A percentile compares a stretch with the other conserved stretches of the same genome.
Conservation (phyloP, 2,888 invertebrate species). For the Drosophila kuntzei region DNA sequence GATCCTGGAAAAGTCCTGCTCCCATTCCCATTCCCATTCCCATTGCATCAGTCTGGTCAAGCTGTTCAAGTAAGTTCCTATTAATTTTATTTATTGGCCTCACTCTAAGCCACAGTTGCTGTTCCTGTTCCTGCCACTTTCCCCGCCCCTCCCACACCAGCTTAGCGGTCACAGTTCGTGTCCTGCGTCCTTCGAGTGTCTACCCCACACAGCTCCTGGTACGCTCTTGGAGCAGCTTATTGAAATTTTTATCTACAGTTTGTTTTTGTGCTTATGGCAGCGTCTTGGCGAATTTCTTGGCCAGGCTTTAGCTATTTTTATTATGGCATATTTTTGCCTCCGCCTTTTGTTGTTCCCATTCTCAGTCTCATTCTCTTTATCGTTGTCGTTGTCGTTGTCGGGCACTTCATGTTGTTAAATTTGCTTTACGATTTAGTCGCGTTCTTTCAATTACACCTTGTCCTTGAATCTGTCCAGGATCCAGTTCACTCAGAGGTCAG, state of each 20-base stretch:
- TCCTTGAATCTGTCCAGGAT: slow-evolving; percentile 58
- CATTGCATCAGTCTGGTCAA: slow-evolving; percentile 47
- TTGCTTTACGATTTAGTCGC: slow-evolving; percentile 73
- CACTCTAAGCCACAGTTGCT: slow-evolving; percentile 32
- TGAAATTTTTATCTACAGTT: slow-evolving; percentile 77
- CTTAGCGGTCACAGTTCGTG: slow-evolving; percentile 64
- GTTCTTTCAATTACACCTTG: slow-evolving; percentile 75
- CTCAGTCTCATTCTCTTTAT: not conserved
- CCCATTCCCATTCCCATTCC: not conserved
- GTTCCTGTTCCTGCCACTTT: not conserved
- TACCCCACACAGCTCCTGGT: slow-evolving; percentile 3
- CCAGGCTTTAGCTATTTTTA: slow-evolving; percentile 63
- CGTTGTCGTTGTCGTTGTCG: slow-evolving; percentile 21
- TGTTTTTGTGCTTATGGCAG: slow-evolving; percentile 70
- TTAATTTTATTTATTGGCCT: slow-evolving; percentile 81
- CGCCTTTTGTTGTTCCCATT: not conserved
- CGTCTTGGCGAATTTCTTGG: slow-evolving; percentile 49
- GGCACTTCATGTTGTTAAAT: slow-evolving; percentile 74
- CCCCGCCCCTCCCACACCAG: slow-evolving; percentile 10
- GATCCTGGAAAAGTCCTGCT: slow-evolving; percentile 40
- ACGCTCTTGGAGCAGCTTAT: slow-evolving; percentile 60
- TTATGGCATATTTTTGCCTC: slow-evolving; percentile 53
- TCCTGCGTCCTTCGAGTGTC: slow-evolving; percentile 41
- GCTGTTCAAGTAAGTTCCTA: slow-evolving; percentile 73
- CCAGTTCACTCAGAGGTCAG: slow-evolving; percentile 62